Conservation (phyloP, 2,888 invertebrate genomes). For the Drosophila mayaguana region DNA sequence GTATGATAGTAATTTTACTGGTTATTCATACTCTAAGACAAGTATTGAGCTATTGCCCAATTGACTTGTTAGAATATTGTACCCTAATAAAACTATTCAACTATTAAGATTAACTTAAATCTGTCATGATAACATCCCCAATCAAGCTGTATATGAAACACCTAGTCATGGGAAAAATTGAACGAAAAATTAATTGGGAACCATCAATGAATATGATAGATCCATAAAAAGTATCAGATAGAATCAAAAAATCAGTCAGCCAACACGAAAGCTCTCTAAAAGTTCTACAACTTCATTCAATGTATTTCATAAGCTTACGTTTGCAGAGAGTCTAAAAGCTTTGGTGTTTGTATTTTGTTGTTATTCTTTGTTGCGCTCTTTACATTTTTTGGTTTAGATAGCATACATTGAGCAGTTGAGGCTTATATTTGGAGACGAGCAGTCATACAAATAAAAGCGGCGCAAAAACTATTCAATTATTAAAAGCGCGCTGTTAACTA, state of each 20-base stretch:
- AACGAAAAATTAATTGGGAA: neutral
- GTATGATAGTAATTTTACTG: no score
- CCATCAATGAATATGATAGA: neutral
- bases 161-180: neutral
- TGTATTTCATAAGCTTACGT: neutral
- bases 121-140: no score
- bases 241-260: neutral
- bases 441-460: conserved; percentile 7
- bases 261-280: conserved; percentile 7
- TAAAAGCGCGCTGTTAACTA: conserved; percentile 13
- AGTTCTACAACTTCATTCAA: neutral
- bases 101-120: neutral
- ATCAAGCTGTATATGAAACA: neutral
- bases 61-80: neutral
- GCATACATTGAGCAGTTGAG: neutral
- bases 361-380: neutral
- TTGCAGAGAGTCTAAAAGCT: conserved; percentile 17
- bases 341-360: neutral
- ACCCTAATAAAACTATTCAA: neutral
- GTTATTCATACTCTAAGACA: no score
- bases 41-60: neutral
- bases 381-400: neutral
- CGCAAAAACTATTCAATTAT: neutral
- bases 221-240: neutral
- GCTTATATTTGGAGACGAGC: neutral